Evolutionary conservation across 92 coral and sea anemone species (phyloP).

Genomic region (Bergia sp.): DNA sequence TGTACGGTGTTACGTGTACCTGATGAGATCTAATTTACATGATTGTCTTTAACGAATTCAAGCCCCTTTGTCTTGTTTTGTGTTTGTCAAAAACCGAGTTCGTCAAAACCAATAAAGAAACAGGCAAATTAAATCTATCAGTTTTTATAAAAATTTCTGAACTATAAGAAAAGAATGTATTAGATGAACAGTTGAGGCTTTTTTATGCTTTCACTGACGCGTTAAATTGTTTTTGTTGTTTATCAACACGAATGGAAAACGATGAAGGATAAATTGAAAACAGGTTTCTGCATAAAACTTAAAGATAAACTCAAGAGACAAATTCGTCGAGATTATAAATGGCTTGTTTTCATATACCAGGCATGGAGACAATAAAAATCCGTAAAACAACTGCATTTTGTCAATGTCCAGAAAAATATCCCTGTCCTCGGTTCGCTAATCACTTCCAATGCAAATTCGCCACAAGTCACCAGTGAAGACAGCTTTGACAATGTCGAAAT

Average conservation of each 20-base stretch:
- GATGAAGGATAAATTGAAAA: not conserved
- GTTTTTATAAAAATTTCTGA: not conserved
- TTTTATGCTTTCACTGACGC: not conserved
- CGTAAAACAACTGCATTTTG: not conserved
- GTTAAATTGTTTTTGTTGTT: not conserved
- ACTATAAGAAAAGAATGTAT: no score
- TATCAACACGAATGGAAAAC: not conserved
- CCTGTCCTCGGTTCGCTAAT: constrained; percentile 31
- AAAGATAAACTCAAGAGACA: no score
- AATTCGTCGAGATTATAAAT: not conserved
- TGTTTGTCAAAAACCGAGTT: not conserved
- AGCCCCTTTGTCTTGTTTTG: not conserved
- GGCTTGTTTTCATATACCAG: not conserved
- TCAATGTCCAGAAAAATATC: not conserved
- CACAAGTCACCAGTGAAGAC: constrained; percentile 42
- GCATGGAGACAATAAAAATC: not conserved
- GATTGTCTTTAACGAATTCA: not conserved
- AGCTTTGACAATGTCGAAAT: constrained; percentile 43
- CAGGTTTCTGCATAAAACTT: not conserved
- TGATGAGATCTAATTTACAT: not conserved
- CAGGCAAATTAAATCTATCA: no score
- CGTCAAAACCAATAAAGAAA: not conserved
- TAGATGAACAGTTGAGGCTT: not conserved
- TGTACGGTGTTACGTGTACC: not conserved
- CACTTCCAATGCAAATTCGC: constrained; percentile 49